Evolutionary conservation across 2,797 vertebrate species (phyloP).

Genomic region (Microhierax caerulescens): DNA sequence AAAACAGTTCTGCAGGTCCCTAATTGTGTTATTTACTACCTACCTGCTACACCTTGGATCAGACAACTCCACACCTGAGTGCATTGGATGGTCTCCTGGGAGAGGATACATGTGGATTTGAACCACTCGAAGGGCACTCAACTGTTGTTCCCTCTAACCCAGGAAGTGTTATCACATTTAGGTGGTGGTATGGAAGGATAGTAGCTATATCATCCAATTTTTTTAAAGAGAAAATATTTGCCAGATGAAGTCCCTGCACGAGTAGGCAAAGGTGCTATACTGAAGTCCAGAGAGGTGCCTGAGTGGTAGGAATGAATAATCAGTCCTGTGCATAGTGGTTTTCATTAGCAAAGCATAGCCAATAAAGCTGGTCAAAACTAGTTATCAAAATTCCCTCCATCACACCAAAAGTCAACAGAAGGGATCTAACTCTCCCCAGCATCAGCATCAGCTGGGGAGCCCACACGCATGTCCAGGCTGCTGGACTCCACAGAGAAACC

Average conservation of each 20-base stretch:
- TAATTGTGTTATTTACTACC: background rate
- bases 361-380: background rate
- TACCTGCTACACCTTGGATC: background rate
- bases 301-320: background rate
- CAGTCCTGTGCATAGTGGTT: background rate
- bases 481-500: background rate
- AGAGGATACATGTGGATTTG: accelerated
- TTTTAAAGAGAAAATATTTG: accelerated
- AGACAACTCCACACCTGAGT: background rate
- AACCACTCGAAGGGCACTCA: background rate
- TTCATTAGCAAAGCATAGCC: background rate
- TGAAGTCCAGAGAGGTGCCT: background rate
- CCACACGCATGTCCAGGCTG: background rate
- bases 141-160: background rate
- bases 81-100: background rate
- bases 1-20: background rate
- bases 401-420: background rate
- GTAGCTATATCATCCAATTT: accelerated
- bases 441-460: background rate
- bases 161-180: background rate
- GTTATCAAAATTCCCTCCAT: background rate
- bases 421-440: background rate
- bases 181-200: background rate
- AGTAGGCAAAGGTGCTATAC: background rate
- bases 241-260: background rate